Conservation (phyloP, 2,113 vertebrate species). For the Ptilorrhoa leucosticta region DNA sequence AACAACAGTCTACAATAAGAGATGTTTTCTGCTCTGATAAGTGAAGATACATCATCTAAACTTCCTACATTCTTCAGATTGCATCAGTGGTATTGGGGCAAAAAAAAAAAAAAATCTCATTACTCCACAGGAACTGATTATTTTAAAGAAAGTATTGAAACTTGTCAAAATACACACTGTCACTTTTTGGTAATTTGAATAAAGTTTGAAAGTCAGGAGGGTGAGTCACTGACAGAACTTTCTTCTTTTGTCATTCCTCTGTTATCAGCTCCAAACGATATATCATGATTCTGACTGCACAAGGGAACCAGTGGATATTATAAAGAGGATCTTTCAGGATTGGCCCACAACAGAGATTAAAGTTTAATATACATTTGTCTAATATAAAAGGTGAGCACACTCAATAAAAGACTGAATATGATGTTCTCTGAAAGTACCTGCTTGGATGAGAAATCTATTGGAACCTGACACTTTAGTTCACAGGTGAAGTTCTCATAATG, state of each 20-base stretch:
- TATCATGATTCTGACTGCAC: background rate
- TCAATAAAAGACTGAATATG: background rate
- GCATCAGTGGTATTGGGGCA: background rate
- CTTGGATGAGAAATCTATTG: background rate
- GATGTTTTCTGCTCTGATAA: background rate
- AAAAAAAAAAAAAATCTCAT: slow-evolving; percentile 26
- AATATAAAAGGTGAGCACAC: background rate
- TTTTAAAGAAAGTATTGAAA: slow-evolving; percentile 29
- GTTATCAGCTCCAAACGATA: background rate
- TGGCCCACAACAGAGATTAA: background rate
- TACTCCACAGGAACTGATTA: slow-evolving; percentile 22
- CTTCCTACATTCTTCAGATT: slow-evolving; percentile 53
- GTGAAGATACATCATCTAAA: background rate
- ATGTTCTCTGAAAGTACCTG: background rate
- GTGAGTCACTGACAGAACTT: background rate
- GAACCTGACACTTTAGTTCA: background rate
- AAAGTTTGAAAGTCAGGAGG: background rate
- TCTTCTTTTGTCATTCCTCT: background rate
- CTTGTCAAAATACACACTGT: background rate
- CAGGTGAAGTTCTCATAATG: background rate
- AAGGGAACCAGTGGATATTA: background rate
- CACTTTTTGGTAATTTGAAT: background rate
- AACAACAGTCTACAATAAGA: slow-evolving; percentile 30
- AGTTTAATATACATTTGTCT: background rate
- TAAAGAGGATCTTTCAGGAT: background rate